Base-by-base conservation (phyloP, 2,113 vertebrate genomes). In the Actenoides lindsayi region DNA sequence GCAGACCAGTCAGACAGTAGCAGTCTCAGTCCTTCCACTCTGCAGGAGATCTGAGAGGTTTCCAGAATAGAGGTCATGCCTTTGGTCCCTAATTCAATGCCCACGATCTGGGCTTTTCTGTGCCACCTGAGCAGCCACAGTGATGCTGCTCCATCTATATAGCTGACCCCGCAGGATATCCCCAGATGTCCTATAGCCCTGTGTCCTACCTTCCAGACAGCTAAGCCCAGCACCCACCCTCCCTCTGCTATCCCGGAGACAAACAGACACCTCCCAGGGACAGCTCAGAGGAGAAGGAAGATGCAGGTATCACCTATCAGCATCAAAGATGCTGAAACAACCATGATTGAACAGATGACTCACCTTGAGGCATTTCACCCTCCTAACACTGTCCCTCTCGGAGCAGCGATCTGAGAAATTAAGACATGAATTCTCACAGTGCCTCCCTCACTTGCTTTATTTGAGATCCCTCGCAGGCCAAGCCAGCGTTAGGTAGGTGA, bases 391-490 rank as follows among this genome's bases (percentile, higher is more conserved):
- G n/a, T 46, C 51, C 64, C 30, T 50, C 60, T 69, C 74, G 12
- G 33, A 95, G 76, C 79, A 81, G 17, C 17, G 54, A 95, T 46
- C 68, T 89, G 85, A 71, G 90, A 95, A 96, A 83, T 78, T 83
- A 71, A 57, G 51, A 51, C 39, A 23, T 7, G 51, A 67, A 19
- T 93, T 86, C 71, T 87, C 73, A 77, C 51, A 16, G 4, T 46
- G 71, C 46, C 1, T 0, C 63, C 50, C 59, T 85, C 31, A 18
- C 27, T 73, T 65, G 59, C n/a, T 89, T 76, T 37, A 33, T 83
- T 1, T 42, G 83, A 89, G 59, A 90, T 87, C 88, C 83, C 63
- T 96, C 0, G 0, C 76, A 67, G 71, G 56, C 64, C 89, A 33
- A 70, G 62, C 48, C 74, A 39, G 28, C 7, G 0, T 75, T 30